Percentiles rank a stretch among this genome's conserved stretches.
Conservation (phyloP, 2,797 vertebrate genomes). For the Synaphobranchus kaupii region DNA sequence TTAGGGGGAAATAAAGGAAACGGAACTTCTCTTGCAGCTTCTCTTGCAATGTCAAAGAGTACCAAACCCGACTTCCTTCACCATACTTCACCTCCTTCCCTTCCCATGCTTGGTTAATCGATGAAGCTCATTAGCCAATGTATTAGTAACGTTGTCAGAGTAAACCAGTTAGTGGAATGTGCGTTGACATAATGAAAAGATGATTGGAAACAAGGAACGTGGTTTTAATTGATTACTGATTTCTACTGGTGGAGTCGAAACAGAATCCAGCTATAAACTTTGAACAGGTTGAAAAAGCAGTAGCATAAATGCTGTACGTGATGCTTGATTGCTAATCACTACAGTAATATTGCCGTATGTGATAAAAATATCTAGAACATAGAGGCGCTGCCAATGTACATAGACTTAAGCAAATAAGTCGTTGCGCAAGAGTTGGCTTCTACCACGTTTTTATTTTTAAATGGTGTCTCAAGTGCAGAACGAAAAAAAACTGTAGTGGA, state of each 20-base stretch:
- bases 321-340: conserved; percentile 1
- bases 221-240: background rate
- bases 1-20: conserved; percentile 17
- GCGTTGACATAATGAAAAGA: background rate
- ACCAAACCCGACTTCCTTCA: background rate
- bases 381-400: conserved; percentile 9
- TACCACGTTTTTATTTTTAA: conserved; percentile 15
- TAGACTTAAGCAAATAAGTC: conserved; percentile 17
- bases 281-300: conserved; percentile 2
- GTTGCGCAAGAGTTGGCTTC: conserved; percentile 27
- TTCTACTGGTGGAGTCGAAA: background rate
- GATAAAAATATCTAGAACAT: conserved; percentile 27
- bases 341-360: conserved; percentile 4
- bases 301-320: background rate
- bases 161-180: background rate
- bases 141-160: background rate
- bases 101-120: background rate
- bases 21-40: background rate
- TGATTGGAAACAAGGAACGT: background rate
- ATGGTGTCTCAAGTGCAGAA: conserved; percentile 8
- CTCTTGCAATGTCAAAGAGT: background rate
- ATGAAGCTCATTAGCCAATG: background rate
- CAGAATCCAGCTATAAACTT: background rate
- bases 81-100: background rate
- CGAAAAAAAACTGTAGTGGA: background rate